Conservation (phyloP, 2,888 invertebrate species). For the Calliopum simillimum region DNA sequence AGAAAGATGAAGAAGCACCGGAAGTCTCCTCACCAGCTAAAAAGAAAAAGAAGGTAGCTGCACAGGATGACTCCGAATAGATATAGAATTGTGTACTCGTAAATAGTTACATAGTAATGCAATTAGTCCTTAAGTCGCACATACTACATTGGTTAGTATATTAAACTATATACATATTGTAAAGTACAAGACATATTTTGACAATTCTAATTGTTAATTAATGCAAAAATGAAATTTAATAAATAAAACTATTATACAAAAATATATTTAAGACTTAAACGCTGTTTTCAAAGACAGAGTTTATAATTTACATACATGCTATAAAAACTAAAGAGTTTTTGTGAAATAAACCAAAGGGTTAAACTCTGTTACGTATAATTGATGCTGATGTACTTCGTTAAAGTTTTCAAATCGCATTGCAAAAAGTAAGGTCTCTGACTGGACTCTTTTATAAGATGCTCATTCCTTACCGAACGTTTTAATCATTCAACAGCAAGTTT, state of each 20-base stretch:
- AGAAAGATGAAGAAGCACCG: constrained; percentile 50
- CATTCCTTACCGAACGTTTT: too few relatives aligned
- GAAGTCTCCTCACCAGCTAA: constrained; percentile 38
- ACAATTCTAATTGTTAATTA: constrained; percentile 26
- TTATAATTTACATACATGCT: not conserved
- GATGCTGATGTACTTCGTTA: too few relatives aligned
- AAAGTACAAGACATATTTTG: not conserved
- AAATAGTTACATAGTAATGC: constrained; percentile 27
- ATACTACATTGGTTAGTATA: constrained; percentile 16
- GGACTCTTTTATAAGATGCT: too few relatives aligned
- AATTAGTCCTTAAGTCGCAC: constrained; percentile 20
- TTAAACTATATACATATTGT: constrained; percentile 10
- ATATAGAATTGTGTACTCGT: not conserved
- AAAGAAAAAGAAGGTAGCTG: constrained; percentile 44
- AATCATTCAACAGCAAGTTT: too few relatives aligned
- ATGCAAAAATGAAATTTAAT: constrained; percentile 26
- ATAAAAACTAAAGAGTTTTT: not conserved
- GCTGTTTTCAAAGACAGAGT: not conserved
- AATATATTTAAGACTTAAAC: not conserved
- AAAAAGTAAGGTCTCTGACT: too few relatives aligned
- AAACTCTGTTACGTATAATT: too few relatives aligned
- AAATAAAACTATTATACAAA: not conserved
- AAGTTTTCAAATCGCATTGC: too few relatives aligned
- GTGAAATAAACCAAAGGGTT: too few relatives aligned
- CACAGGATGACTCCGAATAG: constrained; percentile 43